Base-by-base conservation (phyloP, 2,888 invertebrate genomes). In the Achlya flavicornis region DNA sequence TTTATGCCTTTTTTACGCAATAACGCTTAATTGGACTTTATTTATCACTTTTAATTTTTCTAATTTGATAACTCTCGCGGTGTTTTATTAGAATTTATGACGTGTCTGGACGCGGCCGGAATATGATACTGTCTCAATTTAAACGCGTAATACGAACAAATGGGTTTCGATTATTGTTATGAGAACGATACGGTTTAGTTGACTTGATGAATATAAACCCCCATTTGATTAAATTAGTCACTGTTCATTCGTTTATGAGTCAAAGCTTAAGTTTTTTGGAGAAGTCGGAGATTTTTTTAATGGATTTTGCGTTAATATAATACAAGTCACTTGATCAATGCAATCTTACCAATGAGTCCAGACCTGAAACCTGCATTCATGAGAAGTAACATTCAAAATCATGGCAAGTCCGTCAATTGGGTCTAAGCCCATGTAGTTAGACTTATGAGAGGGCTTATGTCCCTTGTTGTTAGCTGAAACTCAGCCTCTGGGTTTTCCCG, bases 1-100 rank as follows among this genome's bases (percentile, higher is more conserved):
- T 92, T 93, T 93, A 93, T 93, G 91, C 92, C 86, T 92, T 92
- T 93, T 93, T 93, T 92, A 93, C 92, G 92, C 92, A 93, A 93
- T 93, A 93, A 93, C 84, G 80, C 84, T 92, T 93, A 93, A 93
- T 93, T 91, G 92, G 87, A 81, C 88, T 90, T 91, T 92, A 93
- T 93, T 92, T 91, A 92, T 92, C 92, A 90, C 90, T 89, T 91
- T 92, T 92, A 93, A 93, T 93, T 92, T 92, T 92, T 91, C 87
- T 93, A 92, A 93, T 93, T 93, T 87, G 91, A 93, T 93, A 89
- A 92, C 85, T 83, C 79, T 77, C 76, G 75, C 75, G 73, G 79
- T 70, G 81, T 84, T 84, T 89, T 86, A 93, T 92, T 92, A 86
- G 80, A 87, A 93, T 92, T 92, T 92, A 93, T 91, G 89, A 85